Conservation (phyloP, 2,113 vertebrate genomes). For the Platichthys flesus region DNA sequence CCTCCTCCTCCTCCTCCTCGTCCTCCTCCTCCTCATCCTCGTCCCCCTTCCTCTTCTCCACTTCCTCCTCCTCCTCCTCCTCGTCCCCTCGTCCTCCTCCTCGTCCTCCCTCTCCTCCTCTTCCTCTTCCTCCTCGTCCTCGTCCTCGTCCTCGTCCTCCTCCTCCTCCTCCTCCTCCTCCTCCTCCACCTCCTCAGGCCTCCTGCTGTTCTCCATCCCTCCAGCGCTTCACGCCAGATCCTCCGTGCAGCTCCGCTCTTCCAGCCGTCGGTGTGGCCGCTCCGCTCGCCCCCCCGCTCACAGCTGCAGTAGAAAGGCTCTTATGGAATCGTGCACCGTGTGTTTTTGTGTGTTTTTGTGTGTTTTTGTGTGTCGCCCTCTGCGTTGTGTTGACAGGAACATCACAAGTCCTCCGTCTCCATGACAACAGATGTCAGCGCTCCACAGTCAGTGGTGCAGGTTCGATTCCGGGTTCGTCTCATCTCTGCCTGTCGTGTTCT, state of each 20-base stretch:
- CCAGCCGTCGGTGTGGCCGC: background rate
- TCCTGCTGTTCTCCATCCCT: background rate
- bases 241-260: background rate
- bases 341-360: background rate
- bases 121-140: too few species aligned
- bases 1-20: too few species aligned
- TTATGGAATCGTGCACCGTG: conserved; percentile 21
- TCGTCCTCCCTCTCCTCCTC: too few species aligned
- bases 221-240: too few species aligned
- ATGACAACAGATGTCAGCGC: background rate
- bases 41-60: too few species aligned
- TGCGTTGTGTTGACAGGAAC: background rate
- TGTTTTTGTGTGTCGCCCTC: background rate
- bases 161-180: too few species aligned
- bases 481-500: background rate
- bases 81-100: too few species aligned
- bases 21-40: too few species aligned
- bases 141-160: too few species aligned
- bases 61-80: too few species aligned
- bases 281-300: background rate
- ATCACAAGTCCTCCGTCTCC: background rate
- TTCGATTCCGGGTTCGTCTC: background rate
- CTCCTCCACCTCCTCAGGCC: background rate
- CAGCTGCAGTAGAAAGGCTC: background rate
- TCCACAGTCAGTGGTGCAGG: background rate